Evolutionary conservation across 2,888 invertebrate species (phyloP).

Genomic region (Drosophila falleni): DNA sequence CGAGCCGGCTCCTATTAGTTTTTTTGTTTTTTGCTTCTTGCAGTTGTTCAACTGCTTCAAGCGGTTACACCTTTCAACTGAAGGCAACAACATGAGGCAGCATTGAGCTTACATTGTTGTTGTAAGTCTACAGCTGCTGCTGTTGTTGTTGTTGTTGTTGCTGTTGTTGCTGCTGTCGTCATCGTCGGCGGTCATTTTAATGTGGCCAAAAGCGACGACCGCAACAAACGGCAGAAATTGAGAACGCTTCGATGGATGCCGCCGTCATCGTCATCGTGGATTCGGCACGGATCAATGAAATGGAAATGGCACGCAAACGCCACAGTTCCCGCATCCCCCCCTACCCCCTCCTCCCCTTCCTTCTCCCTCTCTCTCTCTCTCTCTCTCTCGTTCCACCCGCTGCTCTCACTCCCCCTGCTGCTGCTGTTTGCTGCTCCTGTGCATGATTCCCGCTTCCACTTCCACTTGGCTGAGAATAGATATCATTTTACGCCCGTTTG

Average conservation of each 20-base stretch:
- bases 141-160: constrained; percentile 13
- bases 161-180: constrained; percentile 35
- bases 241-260: constrained; percentile 77
- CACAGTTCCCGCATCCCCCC: constrained; percentile 21
- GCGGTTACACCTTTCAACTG: constrained; percentile 68
- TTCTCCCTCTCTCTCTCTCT: too few relatives aligned
- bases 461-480: constrained; percentile 58
- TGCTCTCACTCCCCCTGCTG: not conserved
- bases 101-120: constrained; percentile 54
- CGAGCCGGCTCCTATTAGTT: not conserved
- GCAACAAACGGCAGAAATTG: constrained; percentile 79
- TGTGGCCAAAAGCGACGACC: constrained; percentile 78
- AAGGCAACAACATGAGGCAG: constrained; percentile 47
- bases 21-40: not conserved
- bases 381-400: too few relatives aligned
- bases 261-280: constrained; percentile 46
- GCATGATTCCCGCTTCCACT: constrained; percentile 39
- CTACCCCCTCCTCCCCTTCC: not conserved
- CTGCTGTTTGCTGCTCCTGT: constrained; percentile 62
- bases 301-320: constrained; percentile 71
- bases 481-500: constrained; percentile 65
- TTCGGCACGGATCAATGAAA: constrained; percentile 81
- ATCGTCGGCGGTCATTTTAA: constrained; percentile 81
- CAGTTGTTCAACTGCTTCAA: constrained; percentile 19
- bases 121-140: constrained; percentile 33